Percentiles rank a stretch among this genome's conserved stretches.
These are phyloP conservation scores for Globodera ellingtonae DNA, from an alignment of 1,140 invertebrate species.

Conservation along the genomic window DNA sequence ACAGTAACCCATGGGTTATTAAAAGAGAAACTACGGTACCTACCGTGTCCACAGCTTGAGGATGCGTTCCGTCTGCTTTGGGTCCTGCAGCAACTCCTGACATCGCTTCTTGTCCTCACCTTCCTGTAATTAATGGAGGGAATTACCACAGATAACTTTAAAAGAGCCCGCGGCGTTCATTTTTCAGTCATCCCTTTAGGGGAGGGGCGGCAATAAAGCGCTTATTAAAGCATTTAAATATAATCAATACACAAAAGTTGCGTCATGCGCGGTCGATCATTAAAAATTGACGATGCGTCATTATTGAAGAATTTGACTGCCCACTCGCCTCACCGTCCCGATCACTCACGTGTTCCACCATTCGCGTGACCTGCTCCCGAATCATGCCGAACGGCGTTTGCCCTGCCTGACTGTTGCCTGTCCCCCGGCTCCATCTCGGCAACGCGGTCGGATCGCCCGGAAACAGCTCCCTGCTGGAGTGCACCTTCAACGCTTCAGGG, in stretches of 20 bases:
- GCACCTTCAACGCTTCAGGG: slow-evolving; percentile 15
- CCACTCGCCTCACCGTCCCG: neutral
- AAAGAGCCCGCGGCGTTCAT: too few species aligned
- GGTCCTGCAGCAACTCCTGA: slow-evolving; percentile 42
- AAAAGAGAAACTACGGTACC: too few species aligned
- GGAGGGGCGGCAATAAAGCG: too few species aligned
- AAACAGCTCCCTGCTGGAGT: slow-evolving; percentile 3
- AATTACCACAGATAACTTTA: too few species aligned
- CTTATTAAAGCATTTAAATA: too few species aligned
- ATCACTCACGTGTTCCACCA: slow-evolving; percentile 35
- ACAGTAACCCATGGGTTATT: too few species aligned
- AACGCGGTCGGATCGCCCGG: slow-evolving; percentile 5
- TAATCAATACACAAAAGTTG: too few species aligned
- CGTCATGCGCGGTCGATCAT: too few species aligned
- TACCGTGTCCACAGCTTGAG: slow-evolving; percentile 29
- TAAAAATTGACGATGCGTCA: too few species aligned
- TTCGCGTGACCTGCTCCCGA: slow-evolving; percentile 42
- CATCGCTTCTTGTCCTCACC: slow-evolving; percentile 39
- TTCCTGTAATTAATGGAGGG: slow-evolving; percentile 15
- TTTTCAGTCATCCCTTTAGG: too few species aligned
- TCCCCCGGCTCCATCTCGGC: neutral
- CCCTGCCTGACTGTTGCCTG: slow-evolving; percentile 38
- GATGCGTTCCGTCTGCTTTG: slow-evolving; percentile 47
- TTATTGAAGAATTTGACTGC: neutral
- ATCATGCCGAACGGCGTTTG: slow-evolving; percentile 44